Evolutionary conservation across 23 tunicate species (phyloP).

Genomic region (Ciona savignyi): DNA sequence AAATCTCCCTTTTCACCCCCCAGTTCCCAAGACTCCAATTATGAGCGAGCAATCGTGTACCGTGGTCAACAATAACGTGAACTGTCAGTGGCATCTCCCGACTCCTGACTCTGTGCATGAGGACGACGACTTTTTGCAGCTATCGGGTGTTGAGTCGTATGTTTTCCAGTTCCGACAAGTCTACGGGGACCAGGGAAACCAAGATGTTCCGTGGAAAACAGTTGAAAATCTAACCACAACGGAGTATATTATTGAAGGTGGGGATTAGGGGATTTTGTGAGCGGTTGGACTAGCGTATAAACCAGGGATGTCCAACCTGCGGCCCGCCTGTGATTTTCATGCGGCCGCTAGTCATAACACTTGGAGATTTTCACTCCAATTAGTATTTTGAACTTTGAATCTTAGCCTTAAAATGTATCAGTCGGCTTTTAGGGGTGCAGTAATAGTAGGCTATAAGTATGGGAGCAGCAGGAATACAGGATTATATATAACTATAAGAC

Average conservation of each 20-base stretch:
- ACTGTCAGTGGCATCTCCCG: slow-evolving; percentile 32
- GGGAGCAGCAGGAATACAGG: too few species aligned
- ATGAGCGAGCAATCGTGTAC: slow-evolving; percentile 13
- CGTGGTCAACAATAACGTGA: slow-evolving; percentile 8
- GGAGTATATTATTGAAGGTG: slow-evolving; percentile 37
- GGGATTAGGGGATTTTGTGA: background rate
- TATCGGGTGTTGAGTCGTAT: slow-evolving; percentile 18
- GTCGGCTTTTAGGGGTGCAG: too few species aligned
- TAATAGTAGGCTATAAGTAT: too few species aligned
- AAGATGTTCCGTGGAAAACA: slow-evolving; percentile 49
- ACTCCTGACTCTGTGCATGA: background rate
- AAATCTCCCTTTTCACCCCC: too few species aligned
- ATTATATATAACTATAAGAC: too few species aligned
- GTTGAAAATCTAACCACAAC: slow-evolving; percentile 16
- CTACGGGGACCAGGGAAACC: slow-evolving; percentile 15
- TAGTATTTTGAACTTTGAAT: too few species aligned
- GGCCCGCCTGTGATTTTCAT: too few species aligned
- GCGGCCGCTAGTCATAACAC: too few species aligned
- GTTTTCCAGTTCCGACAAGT: slow-evolving; percentile 58
- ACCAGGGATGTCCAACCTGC: too few species aligned
- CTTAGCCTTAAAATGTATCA: too few species aligned
- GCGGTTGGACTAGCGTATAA: background rate
- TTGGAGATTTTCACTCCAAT: too few species aligned
- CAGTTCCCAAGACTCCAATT: slow-evolving; percentile 24
- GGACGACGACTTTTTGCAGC: background rate